These are phyloP conservation scores for Semnornis frantzii DNA, from an alignment of 2,113 vertebrate genomes.

Conservation along the genomic window DNA sequence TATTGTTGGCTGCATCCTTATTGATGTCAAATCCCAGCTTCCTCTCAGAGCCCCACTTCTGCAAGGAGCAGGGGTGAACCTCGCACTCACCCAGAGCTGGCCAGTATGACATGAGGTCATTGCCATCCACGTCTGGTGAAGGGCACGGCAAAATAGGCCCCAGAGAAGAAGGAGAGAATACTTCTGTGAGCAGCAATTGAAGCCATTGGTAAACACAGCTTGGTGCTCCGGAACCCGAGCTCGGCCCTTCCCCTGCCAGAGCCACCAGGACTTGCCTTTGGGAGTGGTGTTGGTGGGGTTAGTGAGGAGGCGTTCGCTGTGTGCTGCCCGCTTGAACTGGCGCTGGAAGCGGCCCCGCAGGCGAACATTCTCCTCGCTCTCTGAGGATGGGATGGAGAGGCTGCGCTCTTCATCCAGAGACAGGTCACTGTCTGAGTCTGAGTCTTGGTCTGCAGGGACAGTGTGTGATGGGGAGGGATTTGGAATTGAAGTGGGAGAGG, in stretches of 20 bases:
- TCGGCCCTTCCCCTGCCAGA: neutral
- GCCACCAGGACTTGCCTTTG: slow-evolving; percentile 80
- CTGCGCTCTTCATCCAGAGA: slow-evolving; percentile 95
- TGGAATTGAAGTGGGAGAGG: neutral
- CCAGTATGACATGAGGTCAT: slow-evolving; percentile 97
- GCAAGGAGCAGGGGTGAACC: slow-evolving; percentile 85
- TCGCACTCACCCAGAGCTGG: slow-evolving; percentile 92
- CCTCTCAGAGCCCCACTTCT: slow-evolving; percentile 97
- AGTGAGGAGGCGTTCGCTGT: slow-evolving; percentile 91
- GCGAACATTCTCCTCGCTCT: slow-evolving; percentile 94
- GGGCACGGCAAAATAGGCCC: neutral
- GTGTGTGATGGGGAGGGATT: neutral
- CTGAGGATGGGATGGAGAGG: slow-evolving; percentile 94
- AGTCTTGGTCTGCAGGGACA: slow-evolving; percentile 85
- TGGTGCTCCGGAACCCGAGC: neutral
- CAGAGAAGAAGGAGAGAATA: neutral
- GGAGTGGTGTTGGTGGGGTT: slow-evolving; percentile 84
- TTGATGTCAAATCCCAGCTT: slow-evolving; percentile 91
- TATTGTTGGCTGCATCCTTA: slow-evolving; percentile 95
- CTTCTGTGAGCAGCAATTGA: neutral
- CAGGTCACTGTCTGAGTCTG: slow-evolving; percentile 94
- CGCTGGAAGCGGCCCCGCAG: slow-evolving; percentile 91
- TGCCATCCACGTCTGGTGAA: slow-evolving; percentile 92
- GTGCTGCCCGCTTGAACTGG: slow-evolving; percentile 89
- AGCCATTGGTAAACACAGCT: neutral